Conservation (phyloP, 2,113 vertebrate genomes). For the Chaetura pelagica region DNA sequence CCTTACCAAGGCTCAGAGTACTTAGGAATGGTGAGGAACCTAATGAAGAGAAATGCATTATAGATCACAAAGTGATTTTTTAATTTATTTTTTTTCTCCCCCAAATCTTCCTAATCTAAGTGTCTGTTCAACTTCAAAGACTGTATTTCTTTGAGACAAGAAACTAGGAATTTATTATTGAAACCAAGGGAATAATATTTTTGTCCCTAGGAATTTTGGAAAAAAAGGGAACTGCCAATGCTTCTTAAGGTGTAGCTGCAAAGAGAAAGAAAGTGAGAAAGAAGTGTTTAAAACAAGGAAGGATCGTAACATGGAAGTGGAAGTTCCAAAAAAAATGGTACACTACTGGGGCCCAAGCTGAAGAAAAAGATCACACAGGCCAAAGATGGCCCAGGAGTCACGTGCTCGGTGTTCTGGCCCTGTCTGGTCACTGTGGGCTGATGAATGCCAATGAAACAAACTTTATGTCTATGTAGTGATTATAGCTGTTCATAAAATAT, state of each 20-base stretch:
- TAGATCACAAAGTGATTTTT: background rate
- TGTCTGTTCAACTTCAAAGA: conserved; percentile 1
- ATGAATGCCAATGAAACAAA: background rate
- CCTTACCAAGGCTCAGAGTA: background rate
- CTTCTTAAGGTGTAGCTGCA: background rate
- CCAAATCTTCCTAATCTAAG: background rate
- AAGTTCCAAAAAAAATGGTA: background rate
- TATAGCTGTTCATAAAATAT: background rate
- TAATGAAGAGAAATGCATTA: conserved; percentile 18
- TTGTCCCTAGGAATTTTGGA: background rate
- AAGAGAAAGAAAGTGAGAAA: background rate
- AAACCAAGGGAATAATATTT: background rate
- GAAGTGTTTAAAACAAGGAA: background rate
- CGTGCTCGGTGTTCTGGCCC: background rate
- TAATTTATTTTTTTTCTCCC: no score
- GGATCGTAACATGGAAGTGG: background rate
- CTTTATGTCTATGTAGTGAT: background rate
- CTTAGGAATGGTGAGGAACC: background rate
- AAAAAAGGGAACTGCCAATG: background rate
- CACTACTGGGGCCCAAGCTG: background rate
- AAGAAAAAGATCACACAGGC: background rate
- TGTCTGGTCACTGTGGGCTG: background rate
- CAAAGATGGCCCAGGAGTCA: background rate
- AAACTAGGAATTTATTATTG: background rate
- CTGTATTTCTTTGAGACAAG: background rate